Base-by-base conservation (phyloP, 1,140 invertebrate species). In the Papilio polyxenes region DNA sequence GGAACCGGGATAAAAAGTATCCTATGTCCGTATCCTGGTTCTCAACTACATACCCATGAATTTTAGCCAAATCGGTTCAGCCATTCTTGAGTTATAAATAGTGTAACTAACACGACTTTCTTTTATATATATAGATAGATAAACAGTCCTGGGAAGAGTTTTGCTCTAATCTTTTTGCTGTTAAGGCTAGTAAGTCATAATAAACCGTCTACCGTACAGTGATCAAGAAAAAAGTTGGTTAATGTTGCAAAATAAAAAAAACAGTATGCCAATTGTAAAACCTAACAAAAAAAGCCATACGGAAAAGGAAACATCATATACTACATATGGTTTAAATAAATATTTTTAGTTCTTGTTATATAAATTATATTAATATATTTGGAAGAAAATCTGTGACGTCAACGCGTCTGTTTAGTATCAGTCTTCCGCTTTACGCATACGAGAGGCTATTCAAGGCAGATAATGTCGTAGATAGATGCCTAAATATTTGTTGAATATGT, bases 291-390 rank as follows among this genome's bases (percentile, higher is more conserved):
- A 59, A 59, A 6, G n/a, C 17, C 17, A 59, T 59, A 59, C 7
- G 56, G 56, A 59, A 59, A 20, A n/a, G 17, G 56, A 59, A 20
- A 59, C n/a, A 59, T 59, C 6, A 20, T n/a, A 13, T n/a, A 8
- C 23, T 65, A 65, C 62, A 13, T 65, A 31, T 72, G 23, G 0
- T 37, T 37, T 72, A 72, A 72, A 72, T 1, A 72, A 72, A 72
- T 72, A 72, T 72, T 72, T 72, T 15, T 37, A 37, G n/a, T 65
- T 65, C 20, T 65, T 31, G 20, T 31, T 65, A 23, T 65, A 31
- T 72, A 72, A 72, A 72, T 40, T 40, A 72, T 72, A 72, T 72
- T 13, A 72, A 72, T 72, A 72, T 72, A 72, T 72, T 72, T 72
- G 65, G 65, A 72, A 72, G 65, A 72, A 72, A 72, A 40, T 72